phyloP scores from a whole-genome alignment of 2,888 invertebrate species.

The Aquatica leii region DNA sequence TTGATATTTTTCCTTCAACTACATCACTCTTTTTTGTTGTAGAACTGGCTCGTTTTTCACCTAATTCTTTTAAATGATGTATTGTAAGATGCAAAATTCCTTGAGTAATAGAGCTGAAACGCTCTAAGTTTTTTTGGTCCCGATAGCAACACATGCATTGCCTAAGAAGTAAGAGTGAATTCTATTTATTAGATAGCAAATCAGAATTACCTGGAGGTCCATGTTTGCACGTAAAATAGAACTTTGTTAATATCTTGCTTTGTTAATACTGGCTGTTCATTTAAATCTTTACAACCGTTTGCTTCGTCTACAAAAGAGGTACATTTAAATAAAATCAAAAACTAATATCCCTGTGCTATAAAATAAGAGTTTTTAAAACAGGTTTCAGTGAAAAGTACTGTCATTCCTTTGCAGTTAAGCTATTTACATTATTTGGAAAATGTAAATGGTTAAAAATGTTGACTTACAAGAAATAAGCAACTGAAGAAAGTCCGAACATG shows the following conservation, averaged over 20 bases:
- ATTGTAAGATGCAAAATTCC: constrained; percentile 85
- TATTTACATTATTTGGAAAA: neutral
- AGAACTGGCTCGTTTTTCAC: constrained; percentile 51
- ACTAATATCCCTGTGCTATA: no score
- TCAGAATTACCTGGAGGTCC: constrained; percentile 80
- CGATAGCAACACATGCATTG: constrained; percentile 96
- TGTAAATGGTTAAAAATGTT: constrained; percentile 8
- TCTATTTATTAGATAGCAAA: neutral
- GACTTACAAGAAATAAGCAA: constrained; percentile 85
- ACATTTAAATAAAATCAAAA: neutral
- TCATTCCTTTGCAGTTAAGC: no score
- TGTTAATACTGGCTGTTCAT: constrained; percentile 76
- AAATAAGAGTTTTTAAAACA: no score
- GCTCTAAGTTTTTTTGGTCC: constrained; percentile 90
- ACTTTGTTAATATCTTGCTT: constrained; percentile 85
- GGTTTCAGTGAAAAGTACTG: no score
- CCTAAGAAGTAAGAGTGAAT: constrained; percentile 62
- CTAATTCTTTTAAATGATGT: constrained; percentile 79
- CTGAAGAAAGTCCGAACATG: constrained; percentile 92
- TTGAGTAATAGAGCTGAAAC: constrained; percentile 88
- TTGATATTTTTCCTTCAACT: constrained; percentile 54
- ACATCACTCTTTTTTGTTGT: constrained; percentile 52
- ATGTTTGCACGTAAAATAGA: constrained; percentile 85
- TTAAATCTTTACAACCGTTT: constrained; percentile 78
- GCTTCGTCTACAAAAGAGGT: constrained; percentile 74